Conservation (phyloP, 1,140 invertebrate species). For the Dreissena rostriformis region DNA sequence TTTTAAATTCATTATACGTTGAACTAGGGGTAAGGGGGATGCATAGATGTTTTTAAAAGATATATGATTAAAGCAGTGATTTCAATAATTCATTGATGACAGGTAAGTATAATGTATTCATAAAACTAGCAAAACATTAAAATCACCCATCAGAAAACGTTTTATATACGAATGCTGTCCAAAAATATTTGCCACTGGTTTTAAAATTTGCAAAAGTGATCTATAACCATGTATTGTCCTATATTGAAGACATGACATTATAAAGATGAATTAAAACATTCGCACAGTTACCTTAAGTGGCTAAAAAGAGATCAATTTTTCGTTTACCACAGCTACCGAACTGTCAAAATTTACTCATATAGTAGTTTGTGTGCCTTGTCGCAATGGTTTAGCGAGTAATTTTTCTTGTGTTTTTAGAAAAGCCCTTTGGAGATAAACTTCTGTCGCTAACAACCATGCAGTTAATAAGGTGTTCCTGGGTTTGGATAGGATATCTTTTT, state of each 20-base stretch:
- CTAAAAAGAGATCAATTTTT: conserved; percentile 19
- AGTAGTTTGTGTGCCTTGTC: conserved; percentile 33
- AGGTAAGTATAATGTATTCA: too few relatives aligned
- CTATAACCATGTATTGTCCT: conserved; percentile 28
- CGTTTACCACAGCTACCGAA: conserved; percentile 44
- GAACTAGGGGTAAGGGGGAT: too few relatives aligned
- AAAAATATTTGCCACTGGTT: background rate
- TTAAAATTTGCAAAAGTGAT: conserved; percentile 17
- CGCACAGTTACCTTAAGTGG: conserved; percentile 2
- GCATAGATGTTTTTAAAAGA: too few relatives aligned
- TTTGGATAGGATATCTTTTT: conserved; percentile 19
- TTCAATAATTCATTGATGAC: too few relatives aligned
- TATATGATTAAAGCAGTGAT: too few relatives aligned
- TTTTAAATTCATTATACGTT: too few relatives aligned
- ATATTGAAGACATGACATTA: conserved; percentile 5
- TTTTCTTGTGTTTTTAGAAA: conserved; percentile 37
- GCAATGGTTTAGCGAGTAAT: background rate
- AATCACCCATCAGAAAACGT: background rate
- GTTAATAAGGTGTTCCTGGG: conserved; percentile 17
- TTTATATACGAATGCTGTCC: background rate
- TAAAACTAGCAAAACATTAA: too few relatives aligned
- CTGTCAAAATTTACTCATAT: conserved; percentile 40
- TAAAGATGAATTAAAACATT: conserved; percentile 15
- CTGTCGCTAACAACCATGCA: conserved; percentile 50
- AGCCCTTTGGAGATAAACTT: conserved; percentile 28